A percentile compares a stretch with the other conserved stretches of the same genome.
These are phyloP conservation scores for Sipunculus nudus DNA, from an alignment of 2,888 invertebrate species.

Conservation along the genomic window DNA sequence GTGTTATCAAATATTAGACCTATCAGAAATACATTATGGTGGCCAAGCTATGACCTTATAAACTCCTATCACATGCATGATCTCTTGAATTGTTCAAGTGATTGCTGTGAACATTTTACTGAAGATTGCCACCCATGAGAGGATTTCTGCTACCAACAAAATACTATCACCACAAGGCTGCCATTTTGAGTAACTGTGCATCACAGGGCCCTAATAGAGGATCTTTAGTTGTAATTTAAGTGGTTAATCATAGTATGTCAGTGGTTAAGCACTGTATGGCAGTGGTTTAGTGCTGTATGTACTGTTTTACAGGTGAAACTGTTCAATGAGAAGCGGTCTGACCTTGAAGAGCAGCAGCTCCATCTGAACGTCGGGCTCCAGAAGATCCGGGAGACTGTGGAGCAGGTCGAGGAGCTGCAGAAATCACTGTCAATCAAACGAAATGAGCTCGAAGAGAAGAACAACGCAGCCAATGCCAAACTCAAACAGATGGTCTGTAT, in stretches of 20 bases:
- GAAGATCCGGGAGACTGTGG: conserved; percentile 98
- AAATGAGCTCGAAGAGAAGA: conserved; percentile 85
- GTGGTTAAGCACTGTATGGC: not conserved
- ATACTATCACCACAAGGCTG: too few relatives aligned
- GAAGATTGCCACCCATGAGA: too few relatives aligned
- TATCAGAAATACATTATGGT: too few relatives aligned
- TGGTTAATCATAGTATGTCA: not conserved
- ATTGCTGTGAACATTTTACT: too few relatives aligned
- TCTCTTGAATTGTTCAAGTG: too few relatives aligned
- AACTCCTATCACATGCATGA: too few relatives aligned
- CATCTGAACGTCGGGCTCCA: conserved; percentile 98
- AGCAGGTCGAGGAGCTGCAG: conserved; percentile 99
- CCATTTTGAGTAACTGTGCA: too few relatives aligned
- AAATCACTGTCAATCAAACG: conserved; percentile 97
- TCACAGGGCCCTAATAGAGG: too few relatives aligned
- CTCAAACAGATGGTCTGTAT: conserved; percentile 90
- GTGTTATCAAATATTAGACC: too few relatives aligned
- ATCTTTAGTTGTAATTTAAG: too few relatives aligned
- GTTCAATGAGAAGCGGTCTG: conserved; percentile 96
- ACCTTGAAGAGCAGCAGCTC: conserved; percentile 97
- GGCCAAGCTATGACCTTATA: too few relatives aligned
- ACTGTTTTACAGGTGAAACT: conserved; percentile 74
- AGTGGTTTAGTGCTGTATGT: not conserved
- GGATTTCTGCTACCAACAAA: too few relatives aligned
- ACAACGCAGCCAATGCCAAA: conserved; percentile 99